Conservation (phyloP, 1,140 invertebrate species). For the Cheumatopsyche charites region DNA sequence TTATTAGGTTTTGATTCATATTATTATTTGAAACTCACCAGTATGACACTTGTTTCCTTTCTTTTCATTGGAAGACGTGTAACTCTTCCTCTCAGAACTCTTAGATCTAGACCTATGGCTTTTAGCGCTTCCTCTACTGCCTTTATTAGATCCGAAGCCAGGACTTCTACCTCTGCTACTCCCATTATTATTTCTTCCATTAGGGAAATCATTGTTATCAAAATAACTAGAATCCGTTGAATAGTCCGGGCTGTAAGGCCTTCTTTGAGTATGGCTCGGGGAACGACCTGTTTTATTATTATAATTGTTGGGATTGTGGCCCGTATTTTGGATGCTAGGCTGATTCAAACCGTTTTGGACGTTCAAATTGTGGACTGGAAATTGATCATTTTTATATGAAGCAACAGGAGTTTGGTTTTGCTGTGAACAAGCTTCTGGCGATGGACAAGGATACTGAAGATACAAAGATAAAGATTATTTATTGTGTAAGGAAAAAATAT, state of each 20-base stretch:
- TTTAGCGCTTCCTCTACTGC: conserved; percentile 39
- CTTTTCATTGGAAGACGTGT: conserved; percentile 43
- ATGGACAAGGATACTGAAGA: conserved; percentile 45
- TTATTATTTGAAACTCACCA: conserved; percentile 34
- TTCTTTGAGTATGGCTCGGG: conserved; percentile 33
- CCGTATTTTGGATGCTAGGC: conserved; percentile 10
- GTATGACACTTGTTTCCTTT: conserved; percentile 36
- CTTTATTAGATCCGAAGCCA: conserved; percentile 32
- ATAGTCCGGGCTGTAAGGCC: conserved; percentile 44
- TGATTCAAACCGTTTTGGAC: conserved; percentile 30
- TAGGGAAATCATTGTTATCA: conserved; percentile 43
- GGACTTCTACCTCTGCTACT: conserved; percentile 43
- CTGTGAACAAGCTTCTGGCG: conserved; percentile 39
- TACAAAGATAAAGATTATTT: conserved; percentile 12
- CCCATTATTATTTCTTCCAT: conserved; percentile 32
- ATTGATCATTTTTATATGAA: conserved; percentile 31
- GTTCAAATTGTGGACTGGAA: conserved; percentile 21
- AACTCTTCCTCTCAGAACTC: conserved; percentile 41
- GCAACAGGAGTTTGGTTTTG: conserved; percentile 38
- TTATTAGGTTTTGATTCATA: neutral
- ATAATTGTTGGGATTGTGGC: conserved; percentile 10
- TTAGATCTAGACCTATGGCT: conserved; percentile 44
- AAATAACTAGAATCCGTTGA: conserved; percentile 44
- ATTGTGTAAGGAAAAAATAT: neutral
- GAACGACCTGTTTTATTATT: conserved; percentile 28